Evolutionary conservation across 2,797 vertebrate genomes (phyloP), one percentile per base, ranked within the genome.

Genomic region (Stomatorhinus walkeri): DNA sequence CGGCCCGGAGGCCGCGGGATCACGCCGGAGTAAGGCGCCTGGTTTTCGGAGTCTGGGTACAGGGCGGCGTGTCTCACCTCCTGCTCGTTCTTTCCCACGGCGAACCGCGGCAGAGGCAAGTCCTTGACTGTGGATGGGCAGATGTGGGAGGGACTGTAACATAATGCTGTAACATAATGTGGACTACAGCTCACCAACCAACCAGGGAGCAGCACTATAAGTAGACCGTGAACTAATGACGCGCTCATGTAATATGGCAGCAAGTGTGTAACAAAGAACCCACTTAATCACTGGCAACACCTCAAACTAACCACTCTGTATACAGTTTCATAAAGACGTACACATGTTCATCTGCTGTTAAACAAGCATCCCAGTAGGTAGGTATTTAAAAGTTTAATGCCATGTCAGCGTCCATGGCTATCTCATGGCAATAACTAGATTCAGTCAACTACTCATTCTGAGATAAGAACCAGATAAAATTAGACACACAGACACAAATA

Each of bases 41-140:
- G 93, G 90, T 96, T 96, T 93, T 99, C 98, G 14, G 97, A 92
- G 92, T 99, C 98, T 88, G 97, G 96, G 92, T 98, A 98, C 87
- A 97, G 94, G 10, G 97, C 93, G 0, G 96, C 91, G 24, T 97
- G 97, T 91, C 98, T 96, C 68, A 96, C 95, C 92, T 99, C 98
- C 40, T 97, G 97, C 89, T 99, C 98, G 19, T 98, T 99, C 94
- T 99, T 98, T 90, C 97, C 97, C 91, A 97, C 96, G 89, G 97
- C 95, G 86, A 99, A 99, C 93, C 97, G 95, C 91, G 98, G 98
- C 93, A 99, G 94, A 76, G 98, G 98, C 92, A 99, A 95, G 93
- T 99, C 98, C 92, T 99, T 99, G 90, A 98, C 98, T 99, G 95
- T 24, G 12, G 68, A 91, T 22, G n/a, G 68, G 90, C 54, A 88